Base-by-base conservation (phyloP, 2,113 vertebrate genomes). In the Buteo buteo region DNA sequence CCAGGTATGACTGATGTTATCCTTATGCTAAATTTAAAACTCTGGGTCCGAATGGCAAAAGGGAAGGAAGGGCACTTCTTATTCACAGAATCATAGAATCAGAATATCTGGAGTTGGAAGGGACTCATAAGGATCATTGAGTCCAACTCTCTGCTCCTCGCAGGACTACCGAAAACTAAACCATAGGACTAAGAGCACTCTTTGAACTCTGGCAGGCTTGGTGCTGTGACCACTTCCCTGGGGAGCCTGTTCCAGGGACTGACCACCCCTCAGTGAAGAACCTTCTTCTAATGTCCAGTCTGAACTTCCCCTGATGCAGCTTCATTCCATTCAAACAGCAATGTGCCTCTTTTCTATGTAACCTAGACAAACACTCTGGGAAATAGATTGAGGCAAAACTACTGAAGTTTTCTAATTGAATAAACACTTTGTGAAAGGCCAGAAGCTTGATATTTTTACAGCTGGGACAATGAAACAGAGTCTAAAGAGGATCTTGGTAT, bases 341-440 rank as follows among this genome's bases (percentile, higher is more conserved):
- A 10, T 38, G 13, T 67, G 86, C 47, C 55, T 62, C 2, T 90
- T 88, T 93, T 82, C 45, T 73, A 0, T 1, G 9, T 50, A 87
- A 93, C 36, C 25, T 79, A 82, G 74, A 69, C 28, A 88, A 89
- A 94, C 69, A 38, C 34, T 54, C 54, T 77, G 85, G 20, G 34
- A 93, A 84, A 71, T 22, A 86, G 83, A 67, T 47, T 49, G 59
- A 71, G 61, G 47, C 25, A 91, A 86, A 94, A 92, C 83, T 67
- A 49, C 44, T 38, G 2, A 40, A 10, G 17, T 74, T 91, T 88
- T 92, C 44, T 89, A 72, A 82, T 57, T 88, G 84, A 89, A 88
- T 62, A 96, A 84, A 83, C 57, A 92, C 58, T 92, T 74, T 15
- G 24, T 93, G 65, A 96, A 95, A 88, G 65, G 89, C 40, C 77